Conservation (phyloP, 2,888 invertebrate species). For the Xylocampa areola region DNA sequence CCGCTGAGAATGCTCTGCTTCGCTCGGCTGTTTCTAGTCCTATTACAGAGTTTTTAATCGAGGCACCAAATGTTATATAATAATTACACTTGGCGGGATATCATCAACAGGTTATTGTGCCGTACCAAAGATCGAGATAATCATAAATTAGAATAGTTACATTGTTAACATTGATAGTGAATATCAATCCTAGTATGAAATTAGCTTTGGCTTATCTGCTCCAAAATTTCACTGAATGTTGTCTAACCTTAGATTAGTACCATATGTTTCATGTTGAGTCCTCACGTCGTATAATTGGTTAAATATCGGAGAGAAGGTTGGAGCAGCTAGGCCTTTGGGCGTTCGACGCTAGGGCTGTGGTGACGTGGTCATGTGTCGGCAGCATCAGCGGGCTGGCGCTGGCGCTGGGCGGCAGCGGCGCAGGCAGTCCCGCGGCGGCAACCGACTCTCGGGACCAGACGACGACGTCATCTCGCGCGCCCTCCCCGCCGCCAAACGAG, state of each 20-base stretch:
- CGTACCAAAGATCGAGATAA: slow-evolving; percentile 64
- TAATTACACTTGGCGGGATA: slow-evolving; percentile 78
- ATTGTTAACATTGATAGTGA: slow-evolving; percentile 61
- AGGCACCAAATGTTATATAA: slow-evolving; percentile 35
- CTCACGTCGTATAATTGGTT: slow-evolving; percentile 49
- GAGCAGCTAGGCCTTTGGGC: slow-evolving; percentile 81
- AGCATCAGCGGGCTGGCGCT: slow-evolving; percentile 90
- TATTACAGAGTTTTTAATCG: slow-evolving; percentile 60
- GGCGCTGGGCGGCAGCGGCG: slow-evolving; percentile 88
- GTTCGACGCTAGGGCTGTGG: slow-evolving; percentile 83
- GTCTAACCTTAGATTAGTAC: slow-evolving; percentile 55
- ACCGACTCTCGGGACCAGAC: slow-evolving; percentile 78
- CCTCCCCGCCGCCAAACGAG: slow-evolving; percentile 85
- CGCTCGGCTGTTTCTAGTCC: slow-evolving; percentile 80
- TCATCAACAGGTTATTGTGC: slow-evolving; percentile 63
- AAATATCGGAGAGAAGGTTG: slow-evolving; percentile 63
- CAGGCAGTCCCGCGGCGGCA: slow-evolving; percentile 79
- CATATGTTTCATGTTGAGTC: slow-evolving; percentile 45
- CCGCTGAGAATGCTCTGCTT: slow-evolving; percentile 89
- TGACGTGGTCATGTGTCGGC: slow-evolving; percentile 89
- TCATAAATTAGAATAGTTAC: slow-evolving; percentile 63
- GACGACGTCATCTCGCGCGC: slow-evolving; percentile 83
- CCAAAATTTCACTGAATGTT: slow-evolving; percentile 68
- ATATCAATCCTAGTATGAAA: slow-evolving; percentile 72
- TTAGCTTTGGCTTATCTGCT: slow-evolving; percentile 81